These are phyloP conservation scores for Heliconius himera DNA, from an alignment of 1,140 invertebrate species.

Conservation along the genomic window DNA sequence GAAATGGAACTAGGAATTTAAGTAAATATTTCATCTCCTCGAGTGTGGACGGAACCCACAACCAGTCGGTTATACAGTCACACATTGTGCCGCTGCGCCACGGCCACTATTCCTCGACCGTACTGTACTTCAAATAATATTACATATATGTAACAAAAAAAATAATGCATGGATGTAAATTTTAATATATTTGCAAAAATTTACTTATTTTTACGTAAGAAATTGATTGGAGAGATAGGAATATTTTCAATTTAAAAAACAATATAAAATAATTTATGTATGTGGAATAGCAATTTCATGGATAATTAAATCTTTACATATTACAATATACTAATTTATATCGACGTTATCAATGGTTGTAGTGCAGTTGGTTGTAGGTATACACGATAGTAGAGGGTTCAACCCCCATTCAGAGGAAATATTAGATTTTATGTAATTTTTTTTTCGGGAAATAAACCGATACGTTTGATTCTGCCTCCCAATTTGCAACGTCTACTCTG, in stretches of 20 bases:
- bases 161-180: not conserved
- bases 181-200: not conserved
- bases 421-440: too few species aligned
- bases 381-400: not conserved
- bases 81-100: too few species aligned
- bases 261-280: slow-evolving; percentile 13
- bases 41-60: too few species aligned
- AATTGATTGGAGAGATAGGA: not conserved
- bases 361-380: not conserved
- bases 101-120: too few species aligned
- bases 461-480: too few species aligned
- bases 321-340: not conserved
- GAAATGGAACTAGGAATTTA: too few species aligned
- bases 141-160: not conserved
- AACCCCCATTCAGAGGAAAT: too few species aligned
- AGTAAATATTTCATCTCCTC: too few species aligned
- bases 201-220: not conserved
- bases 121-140: not conserved
- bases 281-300: slow-evolving; percentile 15
- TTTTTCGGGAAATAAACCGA: too few species aligned
- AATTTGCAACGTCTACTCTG: too few species aligned
- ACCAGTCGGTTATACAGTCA: too few species aligned
- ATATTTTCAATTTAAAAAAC: slow-evolving; percentile 14
- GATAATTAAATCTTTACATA: not conserved
- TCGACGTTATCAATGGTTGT: not conserved